Percentiles rank a stretch among this genome's conserved stretches.
These are phyloP conservation scores for Stenodera caucasica DNA, from an alignment of 2,888 invertebrate genomes.

Conservation along the genomic window DNA sequence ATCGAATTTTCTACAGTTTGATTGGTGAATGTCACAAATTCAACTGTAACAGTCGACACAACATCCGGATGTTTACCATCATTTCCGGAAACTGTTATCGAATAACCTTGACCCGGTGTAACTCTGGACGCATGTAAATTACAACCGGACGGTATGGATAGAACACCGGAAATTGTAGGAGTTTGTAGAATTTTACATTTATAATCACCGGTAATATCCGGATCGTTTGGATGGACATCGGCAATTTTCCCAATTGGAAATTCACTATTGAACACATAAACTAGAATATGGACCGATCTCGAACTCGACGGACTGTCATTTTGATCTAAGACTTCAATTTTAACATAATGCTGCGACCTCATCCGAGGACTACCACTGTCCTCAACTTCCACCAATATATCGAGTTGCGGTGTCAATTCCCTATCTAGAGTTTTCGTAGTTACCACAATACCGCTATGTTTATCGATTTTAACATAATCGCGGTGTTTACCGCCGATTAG, in stretches of 20 bases:
- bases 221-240: constrained; percentile 89
- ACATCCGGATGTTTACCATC: constrained; percentile 89
- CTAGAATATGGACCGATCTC: constrained; percentile 77
- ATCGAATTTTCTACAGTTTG: constrained; percentile 81
- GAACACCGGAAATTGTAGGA: constrained; percentile 62
- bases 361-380: constrained; percentile 85
- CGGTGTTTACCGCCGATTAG: constrained; percentile 78
- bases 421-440: constrained; percentile 81
- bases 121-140: constrained; percentile 75
- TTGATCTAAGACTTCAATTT: constrained; percentile 78
- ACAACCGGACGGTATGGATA: constrained; percentile 76
- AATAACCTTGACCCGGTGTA: constrained; percentile 72
- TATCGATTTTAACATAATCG: constrained; percentile 74
- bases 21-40: constrained; percentile 80
- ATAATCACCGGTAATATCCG: constrained; percentile 87
- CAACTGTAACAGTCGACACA: constrained; percentile 81
- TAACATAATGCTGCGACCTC: constrained; percentile 77
- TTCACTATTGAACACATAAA: constrained; percentile 75
- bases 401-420: constrained; percentile 74
- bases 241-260: constrained; percentile 84
- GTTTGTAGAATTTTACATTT: constrained; percentile 76
- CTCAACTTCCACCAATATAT: constrained; percentile 79
- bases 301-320: constrained; percentile 90
- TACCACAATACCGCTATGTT: constrained; percentile 76
- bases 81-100: constrained; percentile 81